Evolutionary conservation across 2,113 vertebrate species (phyloP), one percentile per base, ranked within the genome.

Genomic region (Hippocampus barbouri): DNA sequence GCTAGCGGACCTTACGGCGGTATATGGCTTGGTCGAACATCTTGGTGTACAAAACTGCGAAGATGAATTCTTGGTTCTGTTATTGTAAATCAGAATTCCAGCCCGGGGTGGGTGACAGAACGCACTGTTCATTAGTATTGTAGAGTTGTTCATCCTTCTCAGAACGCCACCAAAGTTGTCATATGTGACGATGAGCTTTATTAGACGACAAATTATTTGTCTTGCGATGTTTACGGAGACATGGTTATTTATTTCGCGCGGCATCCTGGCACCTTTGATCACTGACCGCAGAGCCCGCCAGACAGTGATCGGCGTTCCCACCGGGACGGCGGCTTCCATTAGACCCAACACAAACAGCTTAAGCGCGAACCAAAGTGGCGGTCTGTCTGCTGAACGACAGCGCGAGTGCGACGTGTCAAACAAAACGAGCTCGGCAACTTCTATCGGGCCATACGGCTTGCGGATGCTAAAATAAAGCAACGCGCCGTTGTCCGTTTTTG

Each of bases 291-390:
- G 45, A 71, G 61, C 71, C 69, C 51, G 60, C n/a, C 66, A 79
- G 79, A 75, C 71, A 66, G 45, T 38, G 40, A 84, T 84, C 73
- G 76, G 69, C 78, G 76, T 77, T 78, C 79, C 79, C 70, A 74
- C n/a, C 27, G 73, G 74, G 80, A 84, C 57, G 11, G 43, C 30
- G 11, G 71, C 68, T 76, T 68, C 61, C 54, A 83, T 71, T 73
- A 77, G 72, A 73, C 73, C 72, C 16, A 70, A 77, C 71, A 73
- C 45, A 51, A 74, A 79, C 64, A 43, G 38, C 69, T 71, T 63
- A 34, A 69, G 72, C 2, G 60, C 66, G 57, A 76, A 72, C 64
- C 64, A 64, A 64, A 75, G 61, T 34, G 56, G 15, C 59, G 21
- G 21, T 56, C 53, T 56, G 21, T 23, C 21, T 56, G 21, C 8